Percentiles rank a stretch among this genome's conserved stretches.
Evolutionary conservation across 2,888 invertebrate genomes (phyloP).

Genomic region (Clusia tigrina): DNA sequence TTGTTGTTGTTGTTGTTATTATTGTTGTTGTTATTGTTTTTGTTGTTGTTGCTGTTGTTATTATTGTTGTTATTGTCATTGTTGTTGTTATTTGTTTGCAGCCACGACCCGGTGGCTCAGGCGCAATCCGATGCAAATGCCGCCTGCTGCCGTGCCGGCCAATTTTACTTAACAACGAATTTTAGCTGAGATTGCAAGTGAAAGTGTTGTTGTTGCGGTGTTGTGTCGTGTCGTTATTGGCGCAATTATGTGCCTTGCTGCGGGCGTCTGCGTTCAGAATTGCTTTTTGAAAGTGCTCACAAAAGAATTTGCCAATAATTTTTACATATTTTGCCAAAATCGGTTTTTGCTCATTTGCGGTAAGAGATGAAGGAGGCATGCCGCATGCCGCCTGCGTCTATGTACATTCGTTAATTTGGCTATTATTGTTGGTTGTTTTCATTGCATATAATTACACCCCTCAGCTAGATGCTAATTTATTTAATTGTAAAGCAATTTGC

Average conservation of each 20-base stretch:
- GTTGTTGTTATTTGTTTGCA: no score
- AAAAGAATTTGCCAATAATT: not conserved
- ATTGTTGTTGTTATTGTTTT: no score
- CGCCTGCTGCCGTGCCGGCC: slow-evolving; percentile 55
- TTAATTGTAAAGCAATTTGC: slow-evolving; percentile 25
- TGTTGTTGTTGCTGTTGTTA: no score
- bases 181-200: slow-evolving; percentile 41
- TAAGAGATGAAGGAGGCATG: no score
- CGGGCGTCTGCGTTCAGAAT: not conserved
- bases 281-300: not conserved
- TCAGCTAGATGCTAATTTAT: slow-evolving; percentile 22
- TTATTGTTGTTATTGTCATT: no score
- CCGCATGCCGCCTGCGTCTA: not conserved
- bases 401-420: slow-evolving; percentile 3
- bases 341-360: no score
- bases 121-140: no score
- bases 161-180: slow-evolving; percentile 29
- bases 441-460: slow-evolving; percentile 20
- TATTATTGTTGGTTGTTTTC: not conserved
- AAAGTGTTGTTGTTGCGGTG: slow-evolving; percentile 48
- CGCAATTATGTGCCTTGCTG: not conserved
- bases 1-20: no score
- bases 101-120: no score
- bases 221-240: slow-evolving; percentile 7
- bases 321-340: not conserved